These are phyloP conservation scores for Leptothorax acervorum DNA, from an alignment of 2,888 invertebrate genomes.

Conservation along the genomic window DNA sequence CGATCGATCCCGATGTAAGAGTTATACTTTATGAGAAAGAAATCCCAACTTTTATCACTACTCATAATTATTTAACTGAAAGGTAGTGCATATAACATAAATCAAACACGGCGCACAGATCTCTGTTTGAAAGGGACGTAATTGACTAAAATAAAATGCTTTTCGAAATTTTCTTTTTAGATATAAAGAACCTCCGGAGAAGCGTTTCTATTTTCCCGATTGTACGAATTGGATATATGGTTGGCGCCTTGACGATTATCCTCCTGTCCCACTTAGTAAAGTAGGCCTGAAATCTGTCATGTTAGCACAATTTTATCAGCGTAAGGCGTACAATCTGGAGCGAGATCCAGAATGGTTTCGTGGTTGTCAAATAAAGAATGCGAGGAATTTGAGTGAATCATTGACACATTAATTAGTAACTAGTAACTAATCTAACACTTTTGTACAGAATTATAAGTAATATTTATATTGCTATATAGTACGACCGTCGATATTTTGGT, in stretches of 20 bases:
- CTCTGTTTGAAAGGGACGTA: too few relatives aligned
- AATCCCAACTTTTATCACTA: too few relatives aligned
- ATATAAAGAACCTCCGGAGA: constrained; percentile 78
- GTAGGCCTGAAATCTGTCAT: constrained; percentile 72
- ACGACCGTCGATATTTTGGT: constrained; percentile 1
- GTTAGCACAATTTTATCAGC: constrained; percentile 76
- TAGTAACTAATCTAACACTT: not conserved
- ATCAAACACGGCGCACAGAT: too few relatives aligned
- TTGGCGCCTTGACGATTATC: constrained; percentile 80
- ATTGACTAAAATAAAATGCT: too few relatives aligned
- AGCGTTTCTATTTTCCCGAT: constrained; percentile 80
- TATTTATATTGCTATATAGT: too few relatives aligned
- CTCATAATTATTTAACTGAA: too few relatives aligned
- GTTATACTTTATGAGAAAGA: constrained; percentile 76
- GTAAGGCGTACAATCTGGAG: constrained; percentile 75
- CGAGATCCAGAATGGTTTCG: constrained; percentile 77
- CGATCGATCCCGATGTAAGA: constrained; percentile 74
- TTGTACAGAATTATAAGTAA: not conserved
- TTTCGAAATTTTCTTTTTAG: too few relatives aligned
- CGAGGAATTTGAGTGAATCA: constrained; percentile 76
- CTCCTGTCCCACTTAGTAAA: constrained; percentile 64
- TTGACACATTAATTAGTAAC: constrained; percentile 65
- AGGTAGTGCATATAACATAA: too few relatives aligned
- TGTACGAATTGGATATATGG: constrained; percentile 81
- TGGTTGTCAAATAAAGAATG: constrained; percentile 68